Evolutionary conservation across 2,888 invertebrate species (phyloP), one percentile per base, ranked within the genome.

Genomic region (Sceliomorpha sp.): DNA sequence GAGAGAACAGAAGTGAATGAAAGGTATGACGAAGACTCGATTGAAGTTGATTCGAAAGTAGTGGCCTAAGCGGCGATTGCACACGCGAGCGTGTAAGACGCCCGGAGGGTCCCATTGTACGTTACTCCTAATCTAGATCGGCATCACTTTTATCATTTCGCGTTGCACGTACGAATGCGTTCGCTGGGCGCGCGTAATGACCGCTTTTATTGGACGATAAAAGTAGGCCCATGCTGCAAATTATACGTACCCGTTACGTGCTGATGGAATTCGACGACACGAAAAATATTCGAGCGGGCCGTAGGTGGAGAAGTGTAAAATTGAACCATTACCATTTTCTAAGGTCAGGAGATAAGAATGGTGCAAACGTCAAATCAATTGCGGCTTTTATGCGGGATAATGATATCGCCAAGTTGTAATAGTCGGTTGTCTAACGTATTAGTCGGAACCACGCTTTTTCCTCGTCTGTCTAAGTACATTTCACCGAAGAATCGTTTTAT

Each of bases 61-160:
- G n/a, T 10, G 10, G n/a, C n/a, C 31, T 10, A 6, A 2, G 71
- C 62, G 64, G 14, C 6, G 29, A 13, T 27, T 29, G 67, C 26
- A 63, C 69, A 70, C 68, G 76, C 73, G 68, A 62, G 76, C 58
- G 74, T 60, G 75, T 72, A 75, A 80, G 77, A 77, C 68, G 83
- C 84, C 84, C 64, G 79, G 72, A 79, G 84, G 81, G 81, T 72
- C 72, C 80, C 76, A 84, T 84, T 84, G 84, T 81, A 64, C 66
- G 39, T 72, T 62, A 63, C 32, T 64, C 68, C 62, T 75, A 79
- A 84, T 84, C 84, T 84, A 79, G 84, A 84, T 84, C 83, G 56
- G 51, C 74, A 68, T 74, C 47, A 74, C 71, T 79, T 79, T 78
- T 75, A 75, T 78, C 73, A 70, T 73, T 71, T 70, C 69, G 9